Base-by-base conservation (phyloP, 2,888 invertebrate genomes). In the Dendrolimus houi region DNA sequence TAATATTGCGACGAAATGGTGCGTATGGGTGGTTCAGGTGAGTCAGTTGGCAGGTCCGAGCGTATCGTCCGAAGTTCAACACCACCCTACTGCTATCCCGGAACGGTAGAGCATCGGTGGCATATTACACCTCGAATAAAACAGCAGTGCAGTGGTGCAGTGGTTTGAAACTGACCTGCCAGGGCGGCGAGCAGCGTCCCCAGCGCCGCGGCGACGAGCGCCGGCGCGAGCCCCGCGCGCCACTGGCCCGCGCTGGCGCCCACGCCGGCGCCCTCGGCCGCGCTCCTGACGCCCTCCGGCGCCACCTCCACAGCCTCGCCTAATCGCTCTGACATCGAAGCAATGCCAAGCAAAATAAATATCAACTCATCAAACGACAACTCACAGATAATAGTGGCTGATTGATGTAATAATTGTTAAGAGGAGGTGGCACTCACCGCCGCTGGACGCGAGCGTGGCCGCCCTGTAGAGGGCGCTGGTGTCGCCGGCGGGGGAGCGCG, bases 401-500 rank as follows among this genome's bases (percentile, higher is more conserved):
- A 14, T 14, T 14, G 14, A 14, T 14, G 14, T 1, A 14, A 14
- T 14, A 14, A 17, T 17, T 17, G 17, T 17, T 3, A 17, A 17
- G 17, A 2, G 17, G 6, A 29, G 29, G 9, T 8, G 29, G 1
- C 47, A 75, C 72, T 83, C 79, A 87, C 90, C 87, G 69, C 93
- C 93, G 62, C 82, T 80, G 8, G 74, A 65, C 12, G 86, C 85
- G 63, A 83, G 91, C 54, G 93, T 93, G 57, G 92, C 91, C 56
- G 92, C 91, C 58, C 91, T 83, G 78, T 92, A 93, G 42, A 90
- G 79, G 54, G 92, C 92, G 13, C 82, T 77, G 52, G 91, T 87
- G 69, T 91, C 91, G 0, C 92, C 93, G 56, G 92, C 92, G 58
- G 91, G 79, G 59, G 92, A 90, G 63, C 81, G 87, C 54, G 92